Evolutionary conservation across 2,113 vertebrate genomes (phyloP), one percentile per base, ranked within the genome.

Genomic region (Acinonyx jubatus): DNA sequence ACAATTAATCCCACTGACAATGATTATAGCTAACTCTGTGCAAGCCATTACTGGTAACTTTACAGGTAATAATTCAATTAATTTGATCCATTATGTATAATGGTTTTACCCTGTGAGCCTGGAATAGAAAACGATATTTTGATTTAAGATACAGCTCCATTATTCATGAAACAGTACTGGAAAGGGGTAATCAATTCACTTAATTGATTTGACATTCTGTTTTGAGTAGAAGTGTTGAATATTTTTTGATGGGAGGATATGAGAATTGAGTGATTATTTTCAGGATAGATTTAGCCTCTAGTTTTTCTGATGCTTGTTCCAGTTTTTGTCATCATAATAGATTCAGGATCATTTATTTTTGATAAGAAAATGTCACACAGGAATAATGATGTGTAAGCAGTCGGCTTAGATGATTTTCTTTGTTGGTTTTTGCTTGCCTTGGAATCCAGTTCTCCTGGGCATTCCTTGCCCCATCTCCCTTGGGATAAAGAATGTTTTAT

Each of bases 11-110:
- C 79, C 95, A 65, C 48, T 71, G 69, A 96, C 55, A 83, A 92
- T 41, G 38, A 94, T 92, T 94, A 55, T 1, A 57, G n/a, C 38
- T 95, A 93, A 88, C 45, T 4, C 61, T 61, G 50, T 93, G 55
- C 14, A 96, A 96, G 38, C n/a, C 81, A 95, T 89, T 27, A 63
- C 27, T 66, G 41, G 50, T 73, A 88, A 89, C 31, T 66, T 95
- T 94, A 68, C 5, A 98, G 36, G n/a, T 97, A 74, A 82, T 79
- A 96, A 97, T 76, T 45, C 69, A 61, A 55, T 96, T 29, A 94
- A 93, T 95, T 33, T 68, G 74, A 92, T 79, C 68, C 55, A 90
- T 57, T 83, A 29, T 63, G 82, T 78, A n/a, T 45, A 88, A 96
- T 23, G 38, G 8, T 61, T 89, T 83, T 89, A 95, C 68, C 36